Base-by-base conservation (phyloP, 2,113 vertebrate genomes). In the Cyanoderma ruficeps region DNA sequence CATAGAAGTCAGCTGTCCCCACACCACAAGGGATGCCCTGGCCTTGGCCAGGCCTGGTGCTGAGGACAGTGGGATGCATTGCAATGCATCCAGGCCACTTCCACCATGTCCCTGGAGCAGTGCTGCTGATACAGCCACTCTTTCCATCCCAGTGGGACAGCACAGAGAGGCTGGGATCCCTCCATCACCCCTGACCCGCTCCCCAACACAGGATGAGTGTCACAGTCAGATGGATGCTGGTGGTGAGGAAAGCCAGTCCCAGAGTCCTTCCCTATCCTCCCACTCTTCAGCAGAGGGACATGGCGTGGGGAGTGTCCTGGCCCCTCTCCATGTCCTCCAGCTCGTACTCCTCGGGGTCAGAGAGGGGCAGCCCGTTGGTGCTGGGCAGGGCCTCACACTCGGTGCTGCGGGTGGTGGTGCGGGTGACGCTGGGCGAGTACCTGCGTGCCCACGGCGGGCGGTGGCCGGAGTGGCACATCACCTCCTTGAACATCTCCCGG, bases 401-500 rank as follows among this genome's bases (percentile, higher is more conserved):
- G 0, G 98, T 99, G 96, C 98, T 99, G 90, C 98, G 98, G 3
- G 97, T 97, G 14, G 98, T 98, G 85, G 97, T 87, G 4, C 97
- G 97, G 53, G 98, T 99, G 92, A 98, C 71, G 22, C 98, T 99
- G 65, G 98, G 96, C 0, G 98, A 99, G 88, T 94, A 92, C 61
- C 85, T 97, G 49, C 15, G 90, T 4, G 97, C 96, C 11, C 63
- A 83, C 1, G 50, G 95, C 3, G 55, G 86, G n/a, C 8, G 85
- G 37, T 44, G 89, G 7, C 95, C 53, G 0, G 61, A 44, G 52
- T 64, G 94, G 87, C 99, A 99, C 98, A 99, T 98, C 63, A 98
- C 98, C 83, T 99, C 98, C 74, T 96, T 98, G 98, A 99, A 99
- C 98, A 98, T 99, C 97, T 99, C 99, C 24, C 98, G 97, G 96